phyloP scores from a whole-genome alignment of 2,113 vertebrate genomes.

The Bubalus kerabau region DNA sequence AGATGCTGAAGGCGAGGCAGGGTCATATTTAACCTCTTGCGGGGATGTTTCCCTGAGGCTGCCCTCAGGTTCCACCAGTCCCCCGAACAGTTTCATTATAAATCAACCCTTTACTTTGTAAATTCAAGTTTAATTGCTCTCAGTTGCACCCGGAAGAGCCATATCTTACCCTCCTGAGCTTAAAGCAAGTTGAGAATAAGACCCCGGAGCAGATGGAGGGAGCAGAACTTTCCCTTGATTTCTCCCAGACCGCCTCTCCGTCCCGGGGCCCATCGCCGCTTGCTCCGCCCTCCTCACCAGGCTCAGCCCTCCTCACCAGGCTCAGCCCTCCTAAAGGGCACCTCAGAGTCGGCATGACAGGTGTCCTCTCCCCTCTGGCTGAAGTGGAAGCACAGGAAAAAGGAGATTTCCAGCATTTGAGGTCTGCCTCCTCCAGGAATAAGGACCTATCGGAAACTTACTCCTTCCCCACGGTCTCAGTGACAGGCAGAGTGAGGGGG shows the following conservation, averaged over 20 bases:
- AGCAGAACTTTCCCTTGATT: neutral
- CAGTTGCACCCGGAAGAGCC: neutral
- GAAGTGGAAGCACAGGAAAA: neutral
- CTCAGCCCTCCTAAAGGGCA: neutral
- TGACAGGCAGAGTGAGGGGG: neutral
- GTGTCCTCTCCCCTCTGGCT: neutral
- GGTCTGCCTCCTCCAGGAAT: neutral
- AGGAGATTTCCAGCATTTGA: neutral
- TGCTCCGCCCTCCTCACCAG: neutral
- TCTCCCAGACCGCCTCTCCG: neutral
- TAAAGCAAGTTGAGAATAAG: neutral
- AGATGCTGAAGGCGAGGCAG: neutral
- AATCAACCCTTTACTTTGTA: neutral
- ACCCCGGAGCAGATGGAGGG: neutral
- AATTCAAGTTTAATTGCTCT: conserved; percentile 4
- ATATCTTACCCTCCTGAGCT: neutral
- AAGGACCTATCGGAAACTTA: neutral
- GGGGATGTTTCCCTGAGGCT: neutral
- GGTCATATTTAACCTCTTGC: neutral
- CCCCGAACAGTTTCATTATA: neutral
- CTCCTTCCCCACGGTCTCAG: neutral
- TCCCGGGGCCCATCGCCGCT: neutral
- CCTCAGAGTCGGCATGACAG: neutral
- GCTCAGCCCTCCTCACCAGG: neutral
- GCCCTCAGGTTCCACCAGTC: neutral